Evolutionary conservation across 1,140 invertebrate species (phyloP).

Genomic region (Tetramorium simillimum): DNA sequence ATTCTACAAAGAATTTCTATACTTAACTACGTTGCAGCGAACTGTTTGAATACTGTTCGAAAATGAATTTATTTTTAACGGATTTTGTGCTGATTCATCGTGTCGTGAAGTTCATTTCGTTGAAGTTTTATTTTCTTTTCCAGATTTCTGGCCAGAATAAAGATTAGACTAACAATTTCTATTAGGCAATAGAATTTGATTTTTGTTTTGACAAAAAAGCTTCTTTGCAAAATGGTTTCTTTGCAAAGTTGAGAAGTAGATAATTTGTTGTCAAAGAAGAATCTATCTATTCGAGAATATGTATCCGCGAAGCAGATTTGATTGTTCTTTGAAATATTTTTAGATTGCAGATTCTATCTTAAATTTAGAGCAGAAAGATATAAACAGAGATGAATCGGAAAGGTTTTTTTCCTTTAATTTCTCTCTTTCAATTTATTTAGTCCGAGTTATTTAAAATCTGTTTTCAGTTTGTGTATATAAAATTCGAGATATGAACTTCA

Average conservation of each 20-base stretch:
- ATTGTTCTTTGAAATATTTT: slow-evolving; percentile 2
- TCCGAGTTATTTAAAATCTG: background rate
- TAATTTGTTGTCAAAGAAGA: slow-evolving; percentile 7
- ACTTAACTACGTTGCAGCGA: background rate
- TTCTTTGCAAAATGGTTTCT: background rate
- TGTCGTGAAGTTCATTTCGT: background rate
- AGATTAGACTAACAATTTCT: background rate
- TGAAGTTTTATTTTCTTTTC: background rate
- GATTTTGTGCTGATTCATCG: background rate
- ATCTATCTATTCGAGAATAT: slow-evolving; percentile 2
- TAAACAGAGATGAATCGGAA: background rate
- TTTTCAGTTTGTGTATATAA: background rate
- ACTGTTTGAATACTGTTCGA: background rate
- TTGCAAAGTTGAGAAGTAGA: background rate
- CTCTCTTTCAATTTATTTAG: background rate
- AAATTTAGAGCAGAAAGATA: background rate
- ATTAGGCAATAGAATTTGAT: background rate
- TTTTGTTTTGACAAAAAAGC: background rate
- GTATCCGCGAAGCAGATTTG: background rate
- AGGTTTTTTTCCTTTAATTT: background rate
- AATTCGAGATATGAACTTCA: background rate
- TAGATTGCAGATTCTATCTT: background rate
- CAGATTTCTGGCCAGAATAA: background rate
- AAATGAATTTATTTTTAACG: background rate
- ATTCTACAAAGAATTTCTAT: slow-evolving; percentile 3